Evolutionary conservation across 2,888 invertebrate species (phyloP), one percentile per base, ranked within the genome.

Genomic region (Bombylius discolor): DNA sequence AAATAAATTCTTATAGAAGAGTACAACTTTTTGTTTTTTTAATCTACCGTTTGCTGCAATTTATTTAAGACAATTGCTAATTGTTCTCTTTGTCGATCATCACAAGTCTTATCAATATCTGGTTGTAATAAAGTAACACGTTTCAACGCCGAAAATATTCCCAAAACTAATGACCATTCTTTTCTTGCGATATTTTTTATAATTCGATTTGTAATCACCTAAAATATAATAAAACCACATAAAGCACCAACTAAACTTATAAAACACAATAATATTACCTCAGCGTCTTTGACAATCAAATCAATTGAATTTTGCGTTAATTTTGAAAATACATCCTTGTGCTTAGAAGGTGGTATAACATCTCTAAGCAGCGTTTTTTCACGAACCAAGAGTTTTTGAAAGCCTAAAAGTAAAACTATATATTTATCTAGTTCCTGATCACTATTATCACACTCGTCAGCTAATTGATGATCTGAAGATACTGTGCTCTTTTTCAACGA

Each of bases 351-450:
- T 9, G 92, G 89, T 66, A 96, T 85, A 9, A 96, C 86, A 42
- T 88, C 89, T 52, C 85, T 81, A 79, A 95, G 86, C 42, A 89
- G 73, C 51, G 84, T 79, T 61, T 89, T 83, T 73, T 97, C 96
- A 71, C 87, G 86, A 64, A 93, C 87, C 79, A 95, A 89, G 23
- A 96, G 76, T 56, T 89, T 84, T 59, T 89, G 85, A 58, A 94
- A 76, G 1, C 88, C 90, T 42, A 89, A 84, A 5, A 94, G 83
- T 65, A 89, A 80, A 48, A 89, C 81, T 59, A 94, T 75, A 72
- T 89, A 91, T 68, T 87, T 84, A 65, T 90, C 88, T 77, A 89
- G 82, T 73, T 91, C 91, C 66, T 87, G 83, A 68, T 89, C 89
- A 55, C 84, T 85, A 61, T 84, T 70, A 34, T 68, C 59, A 60